Percentiles rank a stretch among this genome's conserved stretches.
Evolutionary conservation across 2,797 vertebrate species (phyloP).

Genomic region (Limnodromus scolopaceus): DNA sequence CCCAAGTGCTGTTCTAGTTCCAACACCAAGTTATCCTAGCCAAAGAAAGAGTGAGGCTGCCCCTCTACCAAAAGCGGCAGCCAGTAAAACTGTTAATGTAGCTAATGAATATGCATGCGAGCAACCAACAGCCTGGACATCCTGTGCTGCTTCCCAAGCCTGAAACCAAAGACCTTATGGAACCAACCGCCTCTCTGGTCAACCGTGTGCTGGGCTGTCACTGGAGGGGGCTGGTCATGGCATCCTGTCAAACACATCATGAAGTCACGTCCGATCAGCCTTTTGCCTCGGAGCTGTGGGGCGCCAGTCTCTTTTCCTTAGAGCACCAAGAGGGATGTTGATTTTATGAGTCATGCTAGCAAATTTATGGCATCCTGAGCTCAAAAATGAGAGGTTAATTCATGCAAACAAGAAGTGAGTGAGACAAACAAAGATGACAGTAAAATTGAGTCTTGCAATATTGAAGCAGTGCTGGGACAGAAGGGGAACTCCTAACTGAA

Average conservation of each 20-base stretch:
- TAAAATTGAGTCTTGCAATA: not conserved
- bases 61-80: fast-evolving
- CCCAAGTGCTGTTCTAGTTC: not conserved
- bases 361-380: not conserved
- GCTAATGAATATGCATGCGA: fast-evolving
- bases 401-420: not conserved
- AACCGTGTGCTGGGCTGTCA: fast-evolving
- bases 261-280: not conserved
- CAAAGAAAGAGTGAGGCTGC: not conserved
- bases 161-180: not conserved
- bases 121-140: not conserved
- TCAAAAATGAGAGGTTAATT: not conserved
- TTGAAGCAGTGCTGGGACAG: not conserved
- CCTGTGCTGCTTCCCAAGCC: fast-evolving
- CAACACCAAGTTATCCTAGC: not conserved
- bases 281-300: not conserved
- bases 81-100: not conserved
- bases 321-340: not conserved
- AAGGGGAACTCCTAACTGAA: not conserved
- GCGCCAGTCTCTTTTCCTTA: not conserved
- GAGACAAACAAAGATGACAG: not conserved
- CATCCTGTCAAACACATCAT: not conserved
- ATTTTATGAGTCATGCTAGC: not conserved
- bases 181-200: not conserved
- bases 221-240: not conserved